Base-by-base conservation (phyloP, 2,888 invertebrate genomes). In the Rhimphoctona megacephalus region DNA sequence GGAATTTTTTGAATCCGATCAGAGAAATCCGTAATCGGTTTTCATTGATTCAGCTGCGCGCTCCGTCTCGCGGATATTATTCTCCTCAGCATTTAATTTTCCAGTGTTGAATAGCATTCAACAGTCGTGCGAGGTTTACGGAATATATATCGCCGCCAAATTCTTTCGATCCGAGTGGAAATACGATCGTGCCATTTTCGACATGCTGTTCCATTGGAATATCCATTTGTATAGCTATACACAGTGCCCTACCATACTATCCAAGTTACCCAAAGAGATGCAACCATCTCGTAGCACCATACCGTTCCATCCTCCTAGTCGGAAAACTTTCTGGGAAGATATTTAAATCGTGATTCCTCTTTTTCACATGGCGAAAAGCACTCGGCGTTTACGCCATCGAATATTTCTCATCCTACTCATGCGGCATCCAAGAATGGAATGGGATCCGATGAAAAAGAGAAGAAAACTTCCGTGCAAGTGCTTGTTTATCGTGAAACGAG, bases 291-390 rank as follows among this genome's bases (percentile, higher is more conserved):
- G 52, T 76, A 39, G 57, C 43, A 46, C 49, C 30, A 46, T 61
- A 9, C 25, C 57, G 25, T 30, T 30, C 57, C 57, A 30, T 57
- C 57, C 25, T 52, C 19, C 64, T 22, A 39, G 57, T 49, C 74
- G 74, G 87, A 79, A 83, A 90, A 91, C 89, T 90, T 92, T 89
- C 82, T 73, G 86, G 82, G 86, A 78, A 87, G 90, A 91, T 91
- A 90, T 90, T 91, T 90, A 88, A 91, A 90, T 89, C 86, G 88
- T 88, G 89, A 90, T 88, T 89, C 89, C 88, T 86, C 80, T 77
- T 83, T 86, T 52, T 83, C 79, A 61, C 77, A 67, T 72, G 67
- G 66, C 6, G 61, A 30, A 52, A 70, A 83, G 70, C 76, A 83
- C 80, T 86, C 73, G 83, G 83, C 77, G 73, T 84, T 80, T 72